These are phyloP conservation scores for Phymatocera aterrima DNA, from an alignment of 2,888 invertebrate species.

Conservation along the genomic window DNA sequence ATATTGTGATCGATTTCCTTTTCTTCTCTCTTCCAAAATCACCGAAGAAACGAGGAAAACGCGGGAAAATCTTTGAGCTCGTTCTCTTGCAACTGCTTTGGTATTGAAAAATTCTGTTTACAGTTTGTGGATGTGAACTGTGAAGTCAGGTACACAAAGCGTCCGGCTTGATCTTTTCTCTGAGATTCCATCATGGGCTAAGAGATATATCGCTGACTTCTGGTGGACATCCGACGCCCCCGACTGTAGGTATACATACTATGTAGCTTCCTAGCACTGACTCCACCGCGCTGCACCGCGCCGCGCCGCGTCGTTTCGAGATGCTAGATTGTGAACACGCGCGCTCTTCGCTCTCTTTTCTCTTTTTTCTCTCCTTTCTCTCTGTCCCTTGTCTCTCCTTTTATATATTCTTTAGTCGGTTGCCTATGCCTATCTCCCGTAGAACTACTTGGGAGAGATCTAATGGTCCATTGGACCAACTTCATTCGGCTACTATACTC, in stretches of 20 bases:
- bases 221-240: slow-evolving; percentile 34
- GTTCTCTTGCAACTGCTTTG: too few relatives aligned
- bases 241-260: too few relatives aligned
- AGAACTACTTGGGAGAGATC: neutral
- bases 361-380: too few relatives aligned
- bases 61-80: neutral
- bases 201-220: slow-evolving; percentile 34
- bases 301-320: slow-evolving; percentile 19
- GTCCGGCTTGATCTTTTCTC: neutral
- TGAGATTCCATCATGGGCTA: neutral
- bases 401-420: neutral
- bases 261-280: slow-evolving; percentile 4
- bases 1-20: too few relatives aligned
- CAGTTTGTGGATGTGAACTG: neutral
- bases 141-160: neutral
- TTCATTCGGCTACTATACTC: neutral
- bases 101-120: too few relatives aligned
- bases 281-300: too few relatives aligned
- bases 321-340: slow-evolving; percentile 38
- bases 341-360: neutral
- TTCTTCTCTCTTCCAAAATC: too few relatives aligned
- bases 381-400: neutral
- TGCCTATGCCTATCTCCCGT: neutral
- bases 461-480: neutral
- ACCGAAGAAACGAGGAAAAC: too few relatives aligned